Evolutionary conservation across 2,888 invertebrate genomes (phyloP).

Genomic region (Tetragonula carbonaria): DNA sequence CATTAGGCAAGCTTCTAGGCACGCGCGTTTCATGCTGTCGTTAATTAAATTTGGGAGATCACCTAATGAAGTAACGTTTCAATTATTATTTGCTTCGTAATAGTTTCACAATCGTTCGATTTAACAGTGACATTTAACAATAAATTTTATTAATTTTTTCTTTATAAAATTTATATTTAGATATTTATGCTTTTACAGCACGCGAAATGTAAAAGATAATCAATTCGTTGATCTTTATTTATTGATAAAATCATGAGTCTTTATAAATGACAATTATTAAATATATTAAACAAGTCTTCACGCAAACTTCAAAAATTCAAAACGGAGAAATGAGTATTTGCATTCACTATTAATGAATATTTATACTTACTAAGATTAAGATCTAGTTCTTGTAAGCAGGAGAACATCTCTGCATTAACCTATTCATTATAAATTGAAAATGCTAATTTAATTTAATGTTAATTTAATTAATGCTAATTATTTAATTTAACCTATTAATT

Average conservation of each 20-base stretch:
- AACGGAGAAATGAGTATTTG: no score
- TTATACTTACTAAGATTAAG: not conserved
- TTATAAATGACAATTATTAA: not conserved
- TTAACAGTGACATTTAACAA: not conserved
- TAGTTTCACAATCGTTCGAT: no score
- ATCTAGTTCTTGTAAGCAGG: constrained; percentile 1
- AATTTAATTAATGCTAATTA: no score
- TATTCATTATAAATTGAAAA: not conserved
- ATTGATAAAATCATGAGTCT: not conserved
- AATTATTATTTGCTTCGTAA: not conserved
- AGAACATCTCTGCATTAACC: not conserved
- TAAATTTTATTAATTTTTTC: not conserved
- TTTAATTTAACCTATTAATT: constrained; percentile 1
- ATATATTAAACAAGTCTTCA: not conserved
- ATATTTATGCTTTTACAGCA: no score
- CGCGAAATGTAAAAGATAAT: not conserved
- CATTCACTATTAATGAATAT: not conserved
- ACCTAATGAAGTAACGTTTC: not conserved
- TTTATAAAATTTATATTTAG: not conserved
- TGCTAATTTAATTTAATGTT: no score
- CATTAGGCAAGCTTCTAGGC: constrained; percentile 16
- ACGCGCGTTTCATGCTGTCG: constrained; percentile 14
- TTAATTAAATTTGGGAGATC: not conserved
- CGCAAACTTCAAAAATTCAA: no score
- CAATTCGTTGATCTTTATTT: not conserved